Evolutionary conservation across 1,140 invertebrate species (phyloP).

Genomic region (Drosophila malerkotliana): DNA sequence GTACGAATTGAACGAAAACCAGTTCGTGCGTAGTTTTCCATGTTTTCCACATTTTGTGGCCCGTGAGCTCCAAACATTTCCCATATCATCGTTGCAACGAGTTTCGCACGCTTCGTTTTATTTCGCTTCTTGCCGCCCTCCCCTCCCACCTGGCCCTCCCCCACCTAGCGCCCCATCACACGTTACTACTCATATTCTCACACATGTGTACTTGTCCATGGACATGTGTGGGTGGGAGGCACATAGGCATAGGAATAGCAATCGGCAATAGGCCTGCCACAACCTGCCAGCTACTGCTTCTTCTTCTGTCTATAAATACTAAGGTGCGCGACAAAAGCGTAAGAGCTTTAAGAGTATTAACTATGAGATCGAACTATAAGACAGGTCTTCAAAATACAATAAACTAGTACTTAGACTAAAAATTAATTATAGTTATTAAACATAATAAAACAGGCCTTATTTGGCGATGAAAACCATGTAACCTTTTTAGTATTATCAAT

Average conservation of each 20-base stretch:
- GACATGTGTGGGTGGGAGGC: neutral
- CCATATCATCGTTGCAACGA: conserved; percentile 55
- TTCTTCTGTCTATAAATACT: conserved; percentile 65
- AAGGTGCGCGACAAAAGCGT: conserved; percentile 53
- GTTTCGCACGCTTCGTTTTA: conserved; percentile 66
- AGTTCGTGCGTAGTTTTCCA: conserved; percentile 53
- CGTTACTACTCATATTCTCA: conserved; percentile 39
- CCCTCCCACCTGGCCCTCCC: neutral
- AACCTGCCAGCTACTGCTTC: conserved; percentile 49
- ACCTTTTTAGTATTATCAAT: neutral
- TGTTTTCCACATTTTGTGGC: conserved; percentile 39
- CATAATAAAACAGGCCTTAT: too few relatives aligned
- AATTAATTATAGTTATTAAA: too few relatives aligned
- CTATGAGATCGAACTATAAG: neutral
- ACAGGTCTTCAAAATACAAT: neutral
- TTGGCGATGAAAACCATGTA: too few relatives aligned
- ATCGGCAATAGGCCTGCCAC: conserved; percentile 50
- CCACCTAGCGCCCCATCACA: conserved; percentile 11
- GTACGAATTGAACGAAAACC: conserved; percentile 12
- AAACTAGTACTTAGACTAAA: neutral
- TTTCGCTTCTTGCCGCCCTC: conserved; percentile 33
- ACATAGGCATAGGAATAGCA: conserved; percentile 23
- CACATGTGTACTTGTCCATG: neutral
- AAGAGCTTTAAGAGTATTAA: neutral
- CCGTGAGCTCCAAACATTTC: conserved; percentile 42